These are phyloP conservation scores for Petrocephalus schoutedeni DNA, from an alignment of 2,797 vertebrate species.

Conservation along the genomic window DNA sequence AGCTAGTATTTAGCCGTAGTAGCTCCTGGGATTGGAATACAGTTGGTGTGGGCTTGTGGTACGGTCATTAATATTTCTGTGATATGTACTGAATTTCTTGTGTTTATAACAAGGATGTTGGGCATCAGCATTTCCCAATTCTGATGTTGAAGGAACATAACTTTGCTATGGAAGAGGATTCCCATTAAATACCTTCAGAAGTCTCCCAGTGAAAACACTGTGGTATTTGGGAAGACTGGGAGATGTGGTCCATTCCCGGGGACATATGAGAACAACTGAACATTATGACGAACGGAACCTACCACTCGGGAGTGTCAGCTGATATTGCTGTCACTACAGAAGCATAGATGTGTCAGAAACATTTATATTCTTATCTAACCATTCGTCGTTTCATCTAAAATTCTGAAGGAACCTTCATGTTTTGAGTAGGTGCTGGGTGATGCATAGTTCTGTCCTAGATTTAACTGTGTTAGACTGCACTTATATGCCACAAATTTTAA, in stretches of 20 bases:
- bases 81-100: neutral
- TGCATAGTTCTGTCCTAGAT: neutral
- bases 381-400: neutral
- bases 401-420: constrained; percentile 1
- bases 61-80: neutral
- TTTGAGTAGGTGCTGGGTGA: neutral
- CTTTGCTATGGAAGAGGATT: neutral
- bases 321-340: constrained; percentile 3
- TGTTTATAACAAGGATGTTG: neutral
- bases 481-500: neutral
- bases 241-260: neutral
- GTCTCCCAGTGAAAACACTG: neutral
- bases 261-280: neutral
- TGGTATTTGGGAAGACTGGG: neutral
- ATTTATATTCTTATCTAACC: neutral
- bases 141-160: neutral
- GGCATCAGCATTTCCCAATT: neutral
- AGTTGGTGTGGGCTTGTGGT: neutral
- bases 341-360: neutral
- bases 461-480: neutral
- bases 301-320: neutral
- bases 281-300: neutral
- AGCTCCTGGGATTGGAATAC: neutral
- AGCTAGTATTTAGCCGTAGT: neutral
- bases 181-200: neutral